Evolutionary conservation across 2,797 vertebrate genomes (phyloP), one percentile per base, ranked within the genome.

Genomic region (Hippocampus kuda): DNA sequence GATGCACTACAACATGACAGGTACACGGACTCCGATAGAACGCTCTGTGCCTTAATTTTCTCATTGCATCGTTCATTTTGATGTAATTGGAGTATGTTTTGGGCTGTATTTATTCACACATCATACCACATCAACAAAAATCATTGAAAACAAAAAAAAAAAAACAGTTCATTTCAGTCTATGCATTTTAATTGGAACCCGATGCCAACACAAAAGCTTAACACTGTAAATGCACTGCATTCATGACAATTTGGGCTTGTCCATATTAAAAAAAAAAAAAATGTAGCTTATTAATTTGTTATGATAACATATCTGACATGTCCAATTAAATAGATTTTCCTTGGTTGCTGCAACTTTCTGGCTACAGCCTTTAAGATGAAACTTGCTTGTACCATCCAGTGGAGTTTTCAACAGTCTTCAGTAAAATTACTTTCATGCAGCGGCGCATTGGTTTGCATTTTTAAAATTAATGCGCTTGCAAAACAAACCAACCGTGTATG

Each of bases 1-100:
- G 97, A 99, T 99, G 97, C 97, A 99, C 87, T 99, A 98, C 90
- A 98, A 98, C 89, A 94, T 96, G 90, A 99, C 97, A 83, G 96
- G 96, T 96, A 78, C 9, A 66, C 44, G 30, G 38, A 48, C 27
- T 42, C 53, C 49, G 41, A 34, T 30, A 11, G 26, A 1, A 26
- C 10, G 4, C 2, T 38, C 20, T 62, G 30, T 57, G 56, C 13
- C 13, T 27, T 61, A 8, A 1, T 38, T 61, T 61, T 38, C 53
- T 56, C 53, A 26, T 56, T 56, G 2, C 53, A 13, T 56, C 22
- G 24, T 56, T 56, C 3, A 56, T 56, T 56, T 56, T 56, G 2
- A 56, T 24, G 3, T 24, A 56, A 24, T 1, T 26, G 53, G 53
- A n/a, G 1, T n/a, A 12, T 56, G 53, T 51, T 59, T 59, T 7